Percentiles rank a stretch among this genome's conserved stretches.
Conservation (phyloP, 1,140 invertebrate genomes). For the Druon quercuslanigerum region DNA sequence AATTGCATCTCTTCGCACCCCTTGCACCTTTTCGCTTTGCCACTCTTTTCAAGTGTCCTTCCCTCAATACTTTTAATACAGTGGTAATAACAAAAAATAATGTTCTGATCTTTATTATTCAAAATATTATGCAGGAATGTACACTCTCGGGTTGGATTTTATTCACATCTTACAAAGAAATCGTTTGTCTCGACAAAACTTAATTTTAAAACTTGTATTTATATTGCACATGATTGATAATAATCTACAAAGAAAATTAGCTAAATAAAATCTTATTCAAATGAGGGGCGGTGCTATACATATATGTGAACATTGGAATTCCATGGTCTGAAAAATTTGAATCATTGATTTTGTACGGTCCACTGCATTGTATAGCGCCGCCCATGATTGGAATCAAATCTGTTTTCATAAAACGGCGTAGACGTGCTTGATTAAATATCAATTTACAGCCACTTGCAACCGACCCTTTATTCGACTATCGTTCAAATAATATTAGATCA, state of each 20-base stretch:
- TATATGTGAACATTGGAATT: too few relatives aligned
- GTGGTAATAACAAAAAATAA: slow-evolving; percentile 8
- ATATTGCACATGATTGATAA: slow-evolving; percentile 32
- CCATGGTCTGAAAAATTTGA: too few relatives aligned
- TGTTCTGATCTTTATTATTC: slow-evolving; percentile 31
- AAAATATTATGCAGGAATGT: slow-evolving; percentile 38
- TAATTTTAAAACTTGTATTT: slow-evolving; percentile 8
- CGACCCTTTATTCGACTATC: background rate
- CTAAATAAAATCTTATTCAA: too few relatives aligned
- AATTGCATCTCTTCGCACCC: too few relatives aligned
- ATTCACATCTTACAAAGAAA: background rate
- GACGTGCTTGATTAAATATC: background rate
- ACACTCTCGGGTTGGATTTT: slow-evolving; percentile 30
- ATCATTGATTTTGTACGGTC: too few relatives aligned
- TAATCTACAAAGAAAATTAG: too few relatives aligned
- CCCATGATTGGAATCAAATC: too few relatives aligned
- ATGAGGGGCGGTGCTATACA: too few relatives aligned
- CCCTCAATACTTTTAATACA: background rate
- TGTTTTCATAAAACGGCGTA: too few relatives aligned
- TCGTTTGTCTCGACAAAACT: background rate
- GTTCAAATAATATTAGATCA: background rate
- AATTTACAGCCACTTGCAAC: background rate
- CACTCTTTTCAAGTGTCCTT: too few relatives aligned
- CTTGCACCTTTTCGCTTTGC: too few relatives aligned
- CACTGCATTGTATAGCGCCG: too few relatives aligned